Evolutionary conservation across 2,113 vertebrate species (phyloP).

Genomic region (Pampusana beccarii): DNA sequence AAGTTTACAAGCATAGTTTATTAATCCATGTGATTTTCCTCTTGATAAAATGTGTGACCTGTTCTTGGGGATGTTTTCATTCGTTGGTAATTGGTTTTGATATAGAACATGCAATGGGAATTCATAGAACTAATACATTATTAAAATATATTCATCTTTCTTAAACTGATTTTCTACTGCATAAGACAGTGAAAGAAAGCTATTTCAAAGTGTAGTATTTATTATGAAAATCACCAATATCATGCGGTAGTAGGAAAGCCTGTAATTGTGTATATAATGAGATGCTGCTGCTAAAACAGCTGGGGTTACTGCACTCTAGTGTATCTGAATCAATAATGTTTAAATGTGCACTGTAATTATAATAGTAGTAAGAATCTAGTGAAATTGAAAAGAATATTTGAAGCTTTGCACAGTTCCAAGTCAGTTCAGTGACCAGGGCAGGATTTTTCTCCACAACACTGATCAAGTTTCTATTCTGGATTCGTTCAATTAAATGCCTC

Average conservation of each 20-base stretch:
- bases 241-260: neutral
- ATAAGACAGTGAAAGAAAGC: neutral
- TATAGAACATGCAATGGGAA: neutral
- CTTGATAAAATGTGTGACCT: neutral
- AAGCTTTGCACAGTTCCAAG: neutral
- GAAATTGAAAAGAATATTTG: neutral
- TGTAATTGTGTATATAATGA: neutral
- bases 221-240: neutral
- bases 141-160: neutral
- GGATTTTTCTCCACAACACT: neutral
- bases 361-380: neutral
- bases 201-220: neutral
- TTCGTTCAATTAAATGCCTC: conserved; percentile 1
- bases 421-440: neutral
- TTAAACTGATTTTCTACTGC: neutral
- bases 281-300: neutral
- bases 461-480: neutral
- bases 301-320: neutral
- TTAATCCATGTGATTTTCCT: neutral
- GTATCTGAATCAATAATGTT: neutral
- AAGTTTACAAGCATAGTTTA: neutral
- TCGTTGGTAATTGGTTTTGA: neutral
- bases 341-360: neutral
- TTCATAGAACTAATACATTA: neutral
- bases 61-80: neutral